Conservation (phyloP, 2,888 invertebrate genomes). For the Exephanes ischioxanthus region DNA sequence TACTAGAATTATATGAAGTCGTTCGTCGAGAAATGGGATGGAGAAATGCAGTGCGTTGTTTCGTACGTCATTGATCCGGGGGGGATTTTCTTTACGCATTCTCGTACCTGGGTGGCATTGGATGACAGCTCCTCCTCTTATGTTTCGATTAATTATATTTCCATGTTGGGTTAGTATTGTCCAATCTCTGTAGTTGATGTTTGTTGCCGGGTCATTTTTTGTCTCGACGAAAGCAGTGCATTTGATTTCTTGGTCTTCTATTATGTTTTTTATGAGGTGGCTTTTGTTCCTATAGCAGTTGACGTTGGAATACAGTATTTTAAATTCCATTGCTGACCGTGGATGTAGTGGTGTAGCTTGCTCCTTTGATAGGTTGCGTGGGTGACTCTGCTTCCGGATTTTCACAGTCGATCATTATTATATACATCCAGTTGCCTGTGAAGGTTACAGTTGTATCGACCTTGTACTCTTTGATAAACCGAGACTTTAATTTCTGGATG, state of each 20-base stretch:
- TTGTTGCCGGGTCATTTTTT: neutral
- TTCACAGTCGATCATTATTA: too few species aligned
- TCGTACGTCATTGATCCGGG: conserved; percentile 16
- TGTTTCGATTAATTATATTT: neutral
- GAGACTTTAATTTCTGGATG: conserved; percentile 17
- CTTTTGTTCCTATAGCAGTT: too few species aligned
- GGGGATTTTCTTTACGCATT: conserved; percentile 15
- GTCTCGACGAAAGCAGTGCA: conserved; percentile 37
- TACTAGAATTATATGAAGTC: conserved; percentile 27
- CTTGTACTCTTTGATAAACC: conserved; percentile 31
- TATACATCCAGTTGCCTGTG: neutral
- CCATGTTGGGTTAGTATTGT: neutral
- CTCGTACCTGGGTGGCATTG: conserved; percentile 9
- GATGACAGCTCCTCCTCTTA: neutral
- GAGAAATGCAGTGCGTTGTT: conserved; percentile 25
- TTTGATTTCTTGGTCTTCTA: conserved; percentile 29
- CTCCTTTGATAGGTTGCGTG: too few species aligned
- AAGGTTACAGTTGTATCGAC: conserved; percentile 13
- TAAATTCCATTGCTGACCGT: conserved; percentile 20
- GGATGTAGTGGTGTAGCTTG: neutral
- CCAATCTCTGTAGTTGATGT: conserved; percentile 37
- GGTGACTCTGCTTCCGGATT: too few species aligned
- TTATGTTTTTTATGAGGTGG: neutral
- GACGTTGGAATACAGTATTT: conserved; percentile 12
- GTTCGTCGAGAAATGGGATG: conserved; percentile 20